Evolutionary conservation across 1,140 invertebrate genomes (phyloP), one percentile per base, ranked within the genome.

Genomic region (Telenomus remus): DNA sequence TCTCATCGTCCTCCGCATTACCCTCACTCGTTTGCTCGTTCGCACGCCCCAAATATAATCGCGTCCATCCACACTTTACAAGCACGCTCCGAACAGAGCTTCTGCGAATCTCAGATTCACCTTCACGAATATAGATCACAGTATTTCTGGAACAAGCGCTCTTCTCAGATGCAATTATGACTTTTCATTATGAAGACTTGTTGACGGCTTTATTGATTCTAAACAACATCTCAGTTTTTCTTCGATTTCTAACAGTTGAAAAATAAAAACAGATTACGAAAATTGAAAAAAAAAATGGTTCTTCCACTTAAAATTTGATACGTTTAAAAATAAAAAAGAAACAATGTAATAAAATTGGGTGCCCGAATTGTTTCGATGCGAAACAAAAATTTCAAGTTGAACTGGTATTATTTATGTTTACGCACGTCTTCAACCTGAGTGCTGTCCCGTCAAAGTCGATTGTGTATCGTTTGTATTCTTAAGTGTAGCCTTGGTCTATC

Each of bases 111-210:
- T 88, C 81, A 85, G n/a, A 84, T 86, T 70, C 80, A 80, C 80
- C 81, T 84, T 81, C 80, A 82, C 84, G 80, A 85, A 88, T 87
- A 86, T 87, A 88, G 86, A 83, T 61, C 68, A 65, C 16, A 84
- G 64, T 88, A 88, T 87, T 88, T 88, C 78, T 81, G 82, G 84
- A 84, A 65, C 79, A 56, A 47, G 43, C 49, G 61, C 51, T 56
- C 56, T 14, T 50, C 42, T 12, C 46, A 53, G 60, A 65, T 60
- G 64, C 54, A 47, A 59, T 53, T 39, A 46, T 47, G 46, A 16
- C 34, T 43, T 57, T 55, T 51, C 50, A 69, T 75, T 74, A 59
- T 68, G 53, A 65, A 54, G 59, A 53, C 12, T 42, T 33, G 72
- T 35, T 51, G 54, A 76, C 54, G 69, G 54, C 14, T 76, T 43